phyloP scores from a whole-genome alignment of 2,888 invertebrate genomes.

The Spatulosminthurus flaviceps region DNA sequence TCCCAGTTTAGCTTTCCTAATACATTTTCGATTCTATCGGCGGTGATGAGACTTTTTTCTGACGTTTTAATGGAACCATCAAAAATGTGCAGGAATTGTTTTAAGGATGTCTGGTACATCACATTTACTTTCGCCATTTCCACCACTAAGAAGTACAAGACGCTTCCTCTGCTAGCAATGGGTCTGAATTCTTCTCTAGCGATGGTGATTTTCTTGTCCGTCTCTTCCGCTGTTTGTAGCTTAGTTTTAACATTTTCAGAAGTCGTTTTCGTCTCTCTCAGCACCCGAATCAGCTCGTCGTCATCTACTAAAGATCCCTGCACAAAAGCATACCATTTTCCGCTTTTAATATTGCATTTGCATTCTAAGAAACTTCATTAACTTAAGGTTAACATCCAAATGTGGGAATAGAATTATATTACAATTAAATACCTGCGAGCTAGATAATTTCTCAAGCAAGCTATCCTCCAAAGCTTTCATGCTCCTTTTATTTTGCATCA shows the following conservation, averaged over 20 bases:
- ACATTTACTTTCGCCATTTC: slow-evolving; percentile 96
- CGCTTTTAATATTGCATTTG: not conserved
- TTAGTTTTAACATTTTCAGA: slow-evolving; percentile 94
- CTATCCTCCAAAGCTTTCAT: slow-evolving; percentile 97
- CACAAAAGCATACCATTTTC: not conserved
- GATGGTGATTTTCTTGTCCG: slow-evolving; percentile 91
- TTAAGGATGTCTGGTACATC: slow-evolving; percentile 96
- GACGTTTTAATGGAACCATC: slow-evolving; percentile 87
- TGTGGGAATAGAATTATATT: no score
- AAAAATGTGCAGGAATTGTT: slow-evolving; percentile 92
- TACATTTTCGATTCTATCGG: slow-evolving; percentile 88
- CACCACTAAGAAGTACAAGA: slow-evolving; percentile 93
- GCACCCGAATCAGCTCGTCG: slow-evolving; percentile 89
- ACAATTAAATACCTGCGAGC: slow-evolving; percentile 82
- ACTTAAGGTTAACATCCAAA: no score
- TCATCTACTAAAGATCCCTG: slow-evolving; percentile 92
- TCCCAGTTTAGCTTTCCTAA: slow-evolving; percentile 88
- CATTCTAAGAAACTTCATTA: no score
- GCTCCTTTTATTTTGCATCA: slow-evolving; percentile 93
- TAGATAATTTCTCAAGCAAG: slow-evolving; percentile 87
- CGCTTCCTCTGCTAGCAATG: slow-evolving; percentile 92
- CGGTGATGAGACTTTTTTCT: slow-evolving; percentile 81
- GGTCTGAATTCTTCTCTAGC: slow-evolving; percentile 95
- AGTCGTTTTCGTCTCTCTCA: slow-evolving; percentile 86
- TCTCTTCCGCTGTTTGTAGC: slow-evolving; percentile 88